Percentiles rank a stretch among this genome's conserved stretches.
These are phyloP conservation scores for Pachydiplax longipennis DNA, from an alignment of 2,888 invertebrate species.

Conservation along the genomic window DNA sequence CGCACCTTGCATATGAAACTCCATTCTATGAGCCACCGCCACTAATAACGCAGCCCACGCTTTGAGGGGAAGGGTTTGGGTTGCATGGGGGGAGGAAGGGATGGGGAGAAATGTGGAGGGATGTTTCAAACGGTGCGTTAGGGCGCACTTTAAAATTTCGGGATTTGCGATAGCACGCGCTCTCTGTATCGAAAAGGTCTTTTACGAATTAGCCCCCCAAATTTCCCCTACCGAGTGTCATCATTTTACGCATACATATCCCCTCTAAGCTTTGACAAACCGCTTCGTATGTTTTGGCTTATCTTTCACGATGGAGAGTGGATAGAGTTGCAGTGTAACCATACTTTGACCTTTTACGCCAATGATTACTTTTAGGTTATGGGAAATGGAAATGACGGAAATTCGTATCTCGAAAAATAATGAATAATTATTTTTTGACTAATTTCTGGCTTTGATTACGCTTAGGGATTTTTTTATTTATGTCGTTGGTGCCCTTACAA, in stretches of 20 bases:
- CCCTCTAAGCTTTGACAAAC: no score
- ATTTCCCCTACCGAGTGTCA: not conserved
- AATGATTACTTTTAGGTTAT: no score
- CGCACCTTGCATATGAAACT: not conserved
- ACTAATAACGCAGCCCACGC: not conserved
- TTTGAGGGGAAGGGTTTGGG: not conserved
- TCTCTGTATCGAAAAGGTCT: constrained; percentile 10
- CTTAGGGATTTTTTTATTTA: no score
- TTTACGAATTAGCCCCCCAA: not conserved
- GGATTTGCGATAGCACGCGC: constrained; percentile 13
- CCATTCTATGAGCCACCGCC: not conserved
- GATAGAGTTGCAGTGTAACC: no score
- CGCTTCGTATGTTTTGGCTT: no score
- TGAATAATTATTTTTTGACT: no score
- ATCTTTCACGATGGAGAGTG: no score
- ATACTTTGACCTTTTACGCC: no score
- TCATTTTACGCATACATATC: not conserved
- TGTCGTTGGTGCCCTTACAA: no score
- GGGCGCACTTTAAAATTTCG: constrained; percentile 1
- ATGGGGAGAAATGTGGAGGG: not conserved
- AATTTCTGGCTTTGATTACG: no score
- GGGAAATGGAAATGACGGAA: no score
- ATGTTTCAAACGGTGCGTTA: not conserved
- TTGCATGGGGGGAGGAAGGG: not conserved
- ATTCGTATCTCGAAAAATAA: no score